phyloP scores from a whole-genome alignment of 2,797 vertebrate genomes.

The Rallus crepitans region DNA sequence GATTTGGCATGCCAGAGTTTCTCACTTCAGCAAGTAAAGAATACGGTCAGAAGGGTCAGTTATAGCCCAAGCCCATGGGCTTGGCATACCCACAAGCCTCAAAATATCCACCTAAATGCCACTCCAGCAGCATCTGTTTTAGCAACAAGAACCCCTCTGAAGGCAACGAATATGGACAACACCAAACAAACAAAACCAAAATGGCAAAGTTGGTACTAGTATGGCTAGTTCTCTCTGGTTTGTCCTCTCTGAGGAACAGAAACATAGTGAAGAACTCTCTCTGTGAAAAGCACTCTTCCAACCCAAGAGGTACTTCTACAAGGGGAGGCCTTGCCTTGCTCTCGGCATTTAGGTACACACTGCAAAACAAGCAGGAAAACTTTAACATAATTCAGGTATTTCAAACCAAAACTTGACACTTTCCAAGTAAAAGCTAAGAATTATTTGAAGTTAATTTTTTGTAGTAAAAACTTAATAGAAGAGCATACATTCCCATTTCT shows the following conservation, averaged over 20 bases:
- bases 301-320: neutral
- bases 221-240: neutral
- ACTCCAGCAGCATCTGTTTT: neutral
- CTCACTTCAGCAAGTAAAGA: neutral
- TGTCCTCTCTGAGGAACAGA: neutral
- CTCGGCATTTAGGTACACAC: fast-evolving
- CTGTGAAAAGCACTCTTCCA: neutral
- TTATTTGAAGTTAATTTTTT: neutral
- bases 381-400: neutral
- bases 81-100: neutral
- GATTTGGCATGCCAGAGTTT: neutral
- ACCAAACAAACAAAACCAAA: neutral
- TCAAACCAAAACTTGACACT: neutral
- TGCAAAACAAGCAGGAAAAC: neutral
- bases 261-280: neutral
- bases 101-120: neutral
- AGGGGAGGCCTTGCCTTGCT: neutral
- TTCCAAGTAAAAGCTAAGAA: neutral
- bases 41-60: neutral
- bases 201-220: neutral
- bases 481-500: neutral
- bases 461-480: neutral
- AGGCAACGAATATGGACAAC: neutral
- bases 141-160: neutral
- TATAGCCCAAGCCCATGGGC: neutral